Conservation (phyloP, 2,113 vertebrate genomes). For the Tursiops truncatus region DNA sequence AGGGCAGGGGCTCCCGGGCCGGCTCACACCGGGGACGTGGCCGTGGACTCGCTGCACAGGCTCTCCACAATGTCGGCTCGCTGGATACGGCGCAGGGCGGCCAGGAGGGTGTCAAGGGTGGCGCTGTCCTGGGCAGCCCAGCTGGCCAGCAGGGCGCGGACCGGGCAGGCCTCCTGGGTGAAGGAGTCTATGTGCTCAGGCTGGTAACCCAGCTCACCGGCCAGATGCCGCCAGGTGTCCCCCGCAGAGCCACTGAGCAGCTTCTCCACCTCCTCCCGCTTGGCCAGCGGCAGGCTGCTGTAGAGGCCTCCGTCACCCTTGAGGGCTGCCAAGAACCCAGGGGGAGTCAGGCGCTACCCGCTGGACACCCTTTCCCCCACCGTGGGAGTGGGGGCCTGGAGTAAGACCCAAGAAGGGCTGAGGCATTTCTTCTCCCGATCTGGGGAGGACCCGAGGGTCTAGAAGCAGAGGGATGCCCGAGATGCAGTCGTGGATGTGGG, state of each 20-base stretch:
- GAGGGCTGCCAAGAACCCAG: constrained; percentile 81
- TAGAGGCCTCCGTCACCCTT: constrained; percentile 89
- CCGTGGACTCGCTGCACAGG: constrained; percentile 90
- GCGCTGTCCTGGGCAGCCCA: constrained; percentile 94
- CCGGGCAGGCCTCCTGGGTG: constrained; percentile 89
- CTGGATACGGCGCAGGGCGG: constrained; percentile 92
- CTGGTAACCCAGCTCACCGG: constrained; percentile 93
- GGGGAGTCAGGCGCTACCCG: not conserved
- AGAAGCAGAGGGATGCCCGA: not conserved
- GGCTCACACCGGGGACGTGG: constrained; percentile 94
- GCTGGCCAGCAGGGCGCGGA: constrained; percentile 90
- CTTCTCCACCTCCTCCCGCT: constrained; percentile 94
- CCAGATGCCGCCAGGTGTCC: constrained; percentile 94
- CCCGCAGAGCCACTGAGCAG: constrained; percentile 89
- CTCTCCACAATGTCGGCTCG: constrained; percentile 94
- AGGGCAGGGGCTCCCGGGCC: constrained; percentile 44
- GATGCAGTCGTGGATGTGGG: not conserved
- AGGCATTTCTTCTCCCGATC: not conserved
- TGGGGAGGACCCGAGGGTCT: not conserved
- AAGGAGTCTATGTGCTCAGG: constrained; percentile 93
- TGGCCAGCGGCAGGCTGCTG: constrained; percentile 88
- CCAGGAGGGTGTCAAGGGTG: constrained; percentile 90
- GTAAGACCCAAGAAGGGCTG: not conserved
- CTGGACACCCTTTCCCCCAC: not conserved
- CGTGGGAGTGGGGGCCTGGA: accelerated